These are phyloP conservation scores for Dolichotis patagonum DNA, from an alignment of 2,113 vertebrate genomes.

Conservation along the genomic window DNA sequence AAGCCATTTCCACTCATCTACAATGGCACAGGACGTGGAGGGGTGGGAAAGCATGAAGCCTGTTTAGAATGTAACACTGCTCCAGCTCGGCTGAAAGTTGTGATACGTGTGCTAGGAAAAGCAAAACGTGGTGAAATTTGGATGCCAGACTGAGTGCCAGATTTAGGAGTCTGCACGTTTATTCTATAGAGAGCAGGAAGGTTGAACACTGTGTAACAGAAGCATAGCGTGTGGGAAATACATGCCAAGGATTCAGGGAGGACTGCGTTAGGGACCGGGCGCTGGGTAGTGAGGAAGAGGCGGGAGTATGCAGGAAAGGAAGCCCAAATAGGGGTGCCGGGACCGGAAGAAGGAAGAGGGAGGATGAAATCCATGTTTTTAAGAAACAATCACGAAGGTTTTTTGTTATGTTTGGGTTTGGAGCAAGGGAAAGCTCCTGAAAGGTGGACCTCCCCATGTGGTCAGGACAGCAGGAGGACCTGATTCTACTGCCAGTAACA, in stretches of 20 bases:
- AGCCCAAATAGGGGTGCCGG: background rate
- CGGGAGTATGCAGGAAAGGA: background rate
- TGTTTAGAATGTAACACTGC: slow-evolving; percentile 10
- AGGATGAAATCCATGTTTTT: background rate
- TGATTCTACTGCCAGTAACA: background rate
- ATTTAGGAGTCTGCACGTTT: slow-evolving; percentile 34
- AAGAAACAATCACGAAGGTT: background rate
- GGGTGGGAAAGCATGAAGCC: background rate
- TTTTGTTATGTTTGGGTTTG: background rate
- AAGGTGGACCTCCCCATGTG: background rate
- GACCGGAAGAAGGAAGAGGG: background rate
- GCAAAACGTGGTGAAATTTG: slow-evolving; percentile 19
- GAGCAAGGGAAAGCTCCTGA: background rate
- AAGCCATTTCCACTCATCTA: background rate
- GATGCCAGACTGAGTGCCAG: slow-evolving; percentile 7
- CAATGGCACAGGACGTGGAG: background rate
- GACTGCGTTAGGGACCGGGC: background rate
- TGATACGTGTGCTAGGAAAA: background rate
- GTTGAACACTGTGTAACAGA: slow-evolving; percentile 19
- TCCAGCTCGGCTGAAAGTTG: background rate
- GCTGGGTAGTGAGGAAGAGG: background rate
- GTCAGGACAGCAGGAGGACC: background rate
- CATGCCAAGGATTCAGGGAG: background rate
- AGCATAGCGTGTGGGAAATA: background rate
- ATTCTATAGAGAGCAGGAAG: background rate